Evolutionary conservation across 2,888 invertebrate species (phyloP).

Genomic region (Cantharis rufa): DNA sequence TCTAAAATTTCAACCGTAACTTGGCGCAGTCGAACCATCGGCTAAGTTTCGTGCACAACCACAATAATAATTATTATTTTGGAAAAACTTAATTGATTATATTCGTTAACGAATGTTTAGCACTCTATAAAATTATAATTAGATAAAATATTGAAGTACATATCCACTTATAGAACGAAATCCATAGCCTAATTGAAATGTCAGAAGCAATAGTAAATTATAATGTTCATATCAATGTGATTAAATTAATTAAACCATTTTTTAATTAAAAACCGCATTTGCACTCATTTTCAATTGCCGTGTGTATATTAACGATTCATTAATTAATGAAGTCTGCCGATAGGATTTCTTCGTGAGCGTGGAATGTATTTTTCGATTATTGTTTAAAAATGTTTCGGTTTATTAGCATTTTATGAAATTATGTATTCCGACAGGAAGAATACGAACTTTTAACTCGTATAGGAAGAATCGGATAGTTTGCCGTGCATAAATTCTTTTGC

Average conservation of each 20-base stretch:
- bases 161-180: neutral
- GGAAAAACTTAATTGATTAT: neutral
- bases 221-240: neutral
- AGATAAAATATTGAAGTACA: neutral
- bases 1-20: neutral
- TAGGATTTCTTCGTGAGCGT: neutral
- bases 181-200: neutral
- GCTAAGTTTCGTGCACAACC: neutral
- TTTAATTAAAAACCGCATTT: neutral
- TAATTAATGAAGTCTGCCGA: neutral
- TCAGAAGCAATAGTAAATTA: neutral
- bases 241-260: neutral
- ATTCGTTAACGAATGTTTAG: neutral
- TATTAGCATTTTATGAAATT: neutral
- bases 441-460: neutral
- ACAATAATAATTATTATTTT: neutral
- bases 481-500: neutral
- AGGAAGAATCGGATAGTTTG: neutral
- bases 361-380: neutral
- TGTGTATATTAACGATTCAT: neutral
- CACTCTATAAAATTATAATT: neutral
- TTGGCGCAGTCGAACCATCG: neutral
- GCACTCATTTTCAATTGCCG: neutral
- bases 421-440: neutral
- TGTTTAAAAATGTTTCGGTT: neutral